Percentiles rank a stretch among this genome's conserved stretches.
Evolutionary conservation across 2,888 invertebrate species (phyloP).

Genomic region (Sphecodes monilicornis): DNA sequence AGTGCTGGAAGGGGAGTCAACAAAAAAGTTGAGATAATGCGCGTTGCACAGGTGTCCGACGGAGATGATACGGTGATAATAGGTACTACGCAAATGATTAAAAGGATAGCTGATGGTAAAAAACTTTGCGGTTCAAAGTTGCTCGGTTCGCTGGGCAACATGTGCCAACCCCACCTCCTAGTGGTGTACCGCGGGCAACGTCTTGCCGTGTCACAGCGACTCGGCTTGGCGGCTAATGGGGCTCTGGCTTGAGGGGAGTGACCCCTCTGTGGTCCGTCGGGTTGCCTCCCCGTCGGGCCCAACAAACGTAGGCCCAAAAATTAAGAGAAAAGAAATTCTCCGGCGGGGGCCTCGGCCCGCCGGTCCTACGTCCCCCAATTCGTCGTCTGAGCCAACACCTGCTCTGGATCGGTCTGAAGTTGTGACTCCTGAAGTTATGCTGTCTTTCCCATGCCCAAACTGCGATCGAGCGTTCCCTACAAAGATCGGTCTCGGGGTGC

Average conservation of each 20-base stretch:
- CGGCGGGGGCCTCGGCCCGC: background rate
- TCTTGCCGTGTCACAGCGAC: background rate
- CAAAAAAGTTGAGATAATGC: too few species aligned
- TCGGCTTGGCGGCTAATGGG: background rate
- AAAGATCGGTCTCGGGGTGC: background rate
- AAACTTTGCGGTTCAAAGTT: too few species aligned
- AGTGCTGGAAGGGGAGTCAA: too few species aligned
- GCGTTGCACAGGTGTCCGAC: too few species aligned
- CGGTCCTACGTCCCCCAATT: too few species aligned
- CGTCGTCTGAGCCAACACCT: too few species aligned
- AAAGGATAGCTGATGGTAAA: too few species aligned
- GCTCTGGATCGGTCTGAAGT: too few species aligned
- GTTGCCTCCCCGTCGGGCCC: background rate
- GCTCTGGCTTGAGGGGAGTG: background rate
- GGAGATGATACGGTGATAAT: too few species aligned
- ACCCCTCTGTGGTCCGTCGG: background rate
- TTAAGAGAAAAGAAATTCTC: background rate
- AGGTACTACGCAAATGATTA: too few species aligned
- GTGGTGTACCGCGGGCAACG: background rate
- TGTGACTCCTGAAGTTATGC: too few species aligned
- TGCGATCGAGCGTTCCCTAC: background rate
- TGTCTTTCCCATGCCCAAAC: background rate
- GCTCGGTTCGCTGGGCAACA: background rate
- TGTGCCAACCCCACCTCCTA: too few species aligned
- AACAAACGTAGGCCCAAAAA: background rate